Base-by-base conservation (phyloP, 2,888 invertebrate species). In the Tipula unca region DNA sequence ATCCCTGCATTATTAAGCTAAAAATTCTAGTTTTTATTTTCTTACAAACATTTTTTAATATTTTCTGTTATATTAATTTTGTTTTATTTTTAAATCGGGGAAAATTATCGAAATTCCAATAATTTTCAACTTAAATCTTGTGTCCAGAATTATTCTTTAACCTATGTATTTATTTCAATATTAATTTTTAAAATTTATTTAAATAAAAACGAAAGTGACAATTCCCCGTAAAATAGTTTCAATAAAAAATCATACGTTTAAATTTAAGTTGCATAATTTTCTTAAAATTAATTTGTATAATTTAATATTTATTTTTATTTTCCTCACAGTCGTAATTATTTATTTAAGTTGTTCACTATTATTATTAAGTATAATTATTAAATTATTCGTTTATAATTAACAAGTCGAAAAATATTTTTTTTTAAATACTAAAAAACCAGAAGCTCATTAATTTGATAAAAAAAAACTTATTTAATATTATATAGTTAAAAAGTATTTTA, bases 401-500 rank as follows among this genome's bases (percentile, higher is more conserved):
- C 48, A 69, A 69, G 69, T 69, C 69, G 69, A 69, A 69, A 69
- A 69, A 69, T 20, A 25, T 25, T 25, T 69, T 69, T 69, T 69
- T 25, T 69, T 69, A 25, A 69, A 25, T 69, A 69, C 25, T 69
- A 13, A 69, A 69, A 69, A 69, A 48, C 25, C 69, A 25, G 25
- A 69, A 69, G 69, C 69, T 69, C 69, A 69, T 69, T 69, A 17
- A 48, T 48, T 48, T 48, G 48, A 48, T 48, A 48, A 48, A n/a
- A 17, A 48, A n/a, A 17, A 48, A 17, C 3, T 48, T 48, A 48
- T 39, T 39, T 39, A 39, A 39, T 48, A 25, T 69, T 69, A 69
- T 69, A 69, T 69, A 69, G 69, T 69, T 69, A 69, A 69, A 69
- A 69, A 69, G 69, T 69, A 69, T 69, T 69, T 69, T 69, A 69